Conservation (phyloP, 2,888 invertebrate species). For the Alsophila aescularia region DNA sequence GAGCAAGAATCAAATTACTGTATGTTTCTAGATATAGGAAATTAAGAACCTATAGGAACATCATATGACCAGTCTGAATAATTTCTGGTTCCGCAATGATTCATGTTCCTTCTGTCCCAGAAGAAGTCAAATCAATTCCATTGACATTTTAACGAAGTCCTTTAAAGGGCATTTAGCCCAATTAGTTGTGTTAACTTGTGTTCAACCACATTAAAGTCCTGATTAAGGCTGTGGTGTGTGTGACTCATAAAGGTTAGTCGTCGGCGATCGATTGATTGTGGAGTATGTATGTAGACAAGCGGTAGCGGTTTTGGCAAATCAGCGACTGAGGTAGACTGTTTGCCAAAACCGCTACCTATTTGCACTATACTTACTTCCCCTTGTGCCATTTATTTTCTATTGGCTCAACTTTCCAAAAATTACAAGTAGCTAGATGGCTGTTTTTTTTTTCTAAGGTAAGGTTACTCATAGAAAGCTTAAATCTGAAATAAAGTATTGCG, state of each 20-base stretch:
- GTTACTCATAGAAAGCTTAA: too few relatives aligned
- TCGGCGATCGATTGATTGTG: conserved; percentile 18
- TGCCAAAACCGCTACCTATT: too few relatives aligned
- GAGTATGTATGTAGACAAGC: conserved; percentile 22
- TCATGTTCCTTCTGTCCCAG: conserved; percentile 21
- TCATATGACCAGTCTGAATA: too few relatives aligned
- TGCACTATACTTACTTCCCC: too few relatives aligned
- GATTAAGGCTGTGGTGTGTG: conserved; percentile 49
- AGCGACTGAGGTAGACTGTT: neutral
- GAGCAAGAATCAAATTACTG: too few relatives aligned
- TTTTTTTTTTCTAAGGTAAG: too few relatives aligned
- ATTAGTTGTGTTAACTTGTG: conserved; percentile 61
- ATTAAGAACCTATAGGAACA: too few relatives aligned
- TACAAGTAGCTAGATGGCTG: too few relatives aligned
- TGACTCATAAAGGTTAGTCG: conserved; percentile 53
- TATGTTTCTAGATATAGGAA: too few relatives aligned
- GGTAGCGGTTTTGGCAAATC: conserved; percentile 29
- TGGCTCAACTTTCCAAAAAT: too few relatives aligned
- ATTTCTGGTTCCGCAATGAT: conserved; percentile 12
- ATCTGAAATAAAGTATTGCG: too few relatives aligned
- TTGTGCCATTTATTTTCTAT: too few relatives aligned
- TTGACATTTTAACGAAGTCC: conserved; percentile 54
- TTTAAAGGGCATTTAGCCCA: conserved; percentile 70
- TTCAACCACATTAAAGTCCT: conserved; percentile 41
- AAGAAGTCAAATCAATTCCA: conserved; percentile 39